These are phyloP conservation scores for Porites divaricata DNA, from an alignment of 92 coral and sea anemone genomes.

Conservation along the genomic window DNA sequence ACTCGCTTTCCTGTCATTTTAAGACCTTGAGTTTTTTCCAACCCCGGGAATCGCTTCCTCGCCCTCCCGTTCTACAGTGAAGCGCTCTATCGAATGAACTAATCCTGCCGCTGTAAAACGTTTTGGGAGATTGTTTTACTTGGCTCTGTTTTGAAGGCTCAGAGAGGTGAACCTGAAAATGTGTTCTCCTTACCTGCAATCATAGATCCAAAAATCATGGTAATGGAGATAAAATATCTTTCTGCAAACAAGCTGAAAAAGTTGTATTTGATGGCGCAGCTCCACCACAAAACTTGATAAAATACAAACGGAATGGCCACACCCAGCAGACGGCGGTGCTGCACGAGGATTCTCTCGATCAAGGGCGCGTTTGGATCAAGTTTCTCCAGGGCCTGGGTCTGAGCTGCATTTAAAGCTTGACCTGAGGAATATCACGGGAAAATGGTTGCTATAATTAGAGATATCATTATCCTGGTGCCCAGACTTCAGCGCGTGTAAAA, in stretches of 20 bases:
- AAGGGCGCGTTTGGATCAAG: constrained; percentile 77
- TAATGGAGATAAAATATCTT: constrained; percentile 73
- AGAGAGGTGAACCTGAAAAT: background rate
- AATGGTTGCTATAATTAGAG: background rate
- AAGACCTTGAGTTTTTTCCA: too few relatives aligned
- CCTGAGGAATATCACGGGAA: constrained; percentile 39
- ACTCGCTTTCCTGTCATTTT: too few relatives aligned
- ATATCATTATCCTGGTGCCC: background rate
- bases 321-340: constrained; percentile 80
- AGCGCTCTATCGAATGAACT: too few relatives aligned
- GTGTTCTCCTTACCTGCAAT: constrained; percentile 72
- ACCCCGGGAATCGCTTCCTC: too few relatives aligned
- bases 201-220: constrained; percentile 92
- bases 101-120: too few relatives aligned
- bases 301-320: constrained; percentile 73
- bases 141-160: too few relatives aligned
- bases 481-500: too few relatives aligned
- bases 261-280: constrained; percentile 70
- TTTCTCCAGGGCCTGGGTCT: constrained; percentile 69
- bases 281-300: constrained; percentile 86
- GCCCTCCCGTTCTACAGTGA: too few relatives aligned
- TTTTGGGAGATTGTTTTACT: too few relatives aligned
- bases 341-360: constrained; percentile 68
- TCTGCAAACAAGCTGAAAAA: constrained; percentile 77
- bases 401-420: constrained; percentile 70